Conservation (phyloP, 2,113 vertebrate species). For the Cacatua alba region DNA sequence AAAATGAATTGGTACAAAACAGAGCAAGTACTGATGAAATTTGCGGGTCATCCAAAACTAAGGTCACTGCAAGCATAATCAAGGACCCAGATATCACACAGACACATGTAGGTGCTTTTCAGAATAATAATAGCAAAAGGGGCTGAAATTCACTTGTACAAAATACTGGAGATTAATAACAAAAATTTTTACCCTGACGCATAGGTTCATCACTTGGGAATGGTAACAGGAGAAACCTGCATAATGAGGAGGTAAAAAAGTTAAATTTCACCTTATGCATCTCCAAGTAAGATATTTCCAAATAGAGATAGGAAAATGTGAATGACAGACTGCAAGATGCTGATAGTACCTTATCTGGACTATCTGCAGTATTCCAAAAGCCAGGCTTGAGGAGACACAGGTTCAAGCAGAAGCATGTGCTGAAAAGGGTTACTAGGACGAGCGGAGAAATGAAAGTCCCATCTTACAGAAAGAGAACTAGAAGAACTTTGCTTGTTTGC, state of each 20-base stretch:
- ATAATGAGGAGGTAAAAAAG: background rate
- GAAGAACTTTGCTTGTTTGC: slow-evolving; percentile 10
- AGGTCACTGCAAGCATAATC: background rate
- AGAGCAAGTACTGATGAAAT: background rate
- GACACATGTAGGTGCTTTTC: background rate
- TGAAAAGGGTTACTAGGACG: background rate
- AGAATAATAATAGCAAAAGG: background rate
- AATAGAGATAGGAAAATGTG: background rate
- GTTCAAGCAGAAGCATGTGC: background rate
- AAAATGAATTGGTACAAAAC: background rate
- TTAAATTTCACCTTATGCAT: background rate
- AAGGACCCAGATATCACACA: background rate
- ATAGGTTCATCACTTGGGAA: background rate
- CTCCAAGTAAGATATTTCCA: background rate
- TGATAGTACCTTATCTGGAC: background rate
- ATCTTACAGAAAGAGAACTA: background rate
- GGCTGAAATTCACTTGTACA: background rate
- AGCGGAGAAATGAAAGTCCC: background rate
- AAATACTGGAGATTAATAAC: background rate
- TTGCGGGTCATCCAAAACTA: background rate
- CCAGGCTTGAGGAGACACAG: background rate
- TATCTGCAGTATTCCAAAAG: background rate
- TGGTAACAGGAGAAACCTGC: background rate
- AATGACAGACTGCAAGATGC: background rate
- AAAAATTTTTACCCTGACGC: background rate